Evolutionary conservation across 1,140 invertebrate species (phyloP).

Genomic region (Drosophila tsacasi): DNA sequence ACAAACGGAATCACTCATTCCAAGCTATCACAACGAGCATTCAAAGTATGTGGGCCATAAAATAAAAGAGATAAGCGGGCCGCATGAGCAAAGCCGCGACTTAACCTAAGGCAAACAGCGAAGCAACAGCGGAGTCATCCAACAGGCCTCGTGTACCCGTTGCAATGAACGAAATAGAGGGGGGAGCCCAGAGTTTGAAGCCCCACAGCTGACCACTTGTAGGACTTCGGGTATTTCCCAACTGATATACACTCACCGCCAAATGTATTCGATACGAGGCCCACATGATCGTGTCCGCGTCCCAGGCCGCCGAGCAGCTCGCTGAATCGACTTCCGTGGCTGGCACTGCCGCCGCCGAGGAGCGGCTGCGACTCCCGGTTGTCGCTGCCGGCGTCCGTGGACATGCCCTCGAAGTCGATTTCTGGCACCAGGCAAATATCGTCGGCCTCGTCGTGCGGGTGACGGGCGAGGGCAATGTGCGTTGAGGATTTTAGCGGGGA

Average conservation of each 20-base stretch:
- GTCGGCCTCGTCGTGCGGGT: conserved; percentile 73
- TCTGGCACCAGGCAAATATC: conserved; percentile 83
- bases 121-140: conserved; percentile 1
- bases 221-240: conserved; percentile 48
- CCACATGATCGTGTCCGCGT: conserved; percentile 88
- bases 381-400: conserved; percentile 89
- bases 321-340: conserved; percentile 71
- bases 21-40: background rate
- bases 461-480: conserved; percentile 46
- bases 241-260: conserved; percentile 88
- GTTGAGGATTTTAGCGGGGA: conserved; percentile 65
- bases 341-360: conserved; percentile 89
- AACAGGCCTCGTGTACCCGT: conserved; percentile 1
- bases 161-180: background rate
- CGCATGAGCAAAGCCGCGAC: conserved; percentile 19
- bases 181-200: conserved; percentile 36
- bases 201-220: conserved; percentile 56
- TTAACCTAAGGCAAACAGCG: conserved; percentile 19
- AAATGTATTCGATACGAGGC: conserved; percentile 92
- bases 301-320: conserved; percentile 62
- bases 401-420: conserved; percentile 87
- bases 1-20: background rate
- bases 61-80: conserved; percentile 20
- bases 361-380: conserved; percentile 96
- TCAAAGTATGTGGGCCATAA: conserved; percentile 4